Evolutionary conservation across 2,888 invertebrate genomes (phyloP).

Genomic region (Alcis repandata): DNA sequence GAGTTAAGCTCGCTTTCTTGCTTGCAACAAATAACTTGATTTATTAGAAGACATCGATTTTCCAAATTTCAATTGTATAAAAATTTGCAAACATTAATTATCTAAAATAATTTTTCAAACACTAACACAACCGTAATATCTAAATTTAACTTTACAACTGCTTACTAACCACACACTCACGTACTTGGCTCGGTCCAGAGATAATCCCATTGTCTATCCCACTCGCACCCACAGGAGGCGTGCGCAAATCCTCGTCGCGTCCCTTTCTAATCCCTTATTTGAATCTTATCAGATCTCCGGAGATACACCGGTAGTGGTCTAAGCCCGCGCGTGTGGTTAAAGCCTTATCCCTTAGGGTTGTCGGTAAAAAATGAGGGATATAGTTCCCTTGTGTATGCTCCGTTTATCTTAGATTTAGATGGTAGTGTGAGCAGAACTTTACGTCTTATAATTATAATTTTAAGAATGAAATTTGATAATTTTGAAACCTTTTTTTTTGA

Average conservation of each 20-base stretch:
- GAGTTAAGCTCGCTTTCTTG: too few relatives aligned
- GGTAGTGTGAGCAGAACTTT: background rate
- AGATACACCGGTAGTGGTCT: constrained; percentile 82
- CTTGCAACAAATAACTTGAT: too few relatives aligned
- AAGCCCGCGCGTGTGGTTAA: constrained; percentile 74
- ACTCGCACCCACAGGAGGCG: constrained; percentile 65
- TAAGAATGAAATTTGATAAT: too few relatives aligned
- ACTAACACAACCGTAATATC: constrained; percentile 45
- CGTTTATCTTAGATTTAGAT: constrained; percentile 17
- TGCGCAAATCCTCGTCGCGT: constrained; percentile 79
- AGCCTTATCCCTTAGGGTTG: constrained; percentile 73
- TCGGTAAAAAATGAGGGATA: constrained; percentile 38
- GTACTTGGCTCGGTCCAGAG: constrained; percentile 77
- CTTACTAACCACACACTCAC: constrained; percentile 53
- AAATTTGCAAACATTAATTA: background rate
- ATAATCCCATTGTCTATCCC: constrained; percentile 80
- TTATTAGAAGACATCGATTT: too few relatives aligned
- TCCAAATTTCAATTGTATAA: too few relatives aligned
- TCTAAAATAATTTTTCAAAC: constrained; percentile 7
- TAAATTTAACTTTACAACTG: constrained; percentile 57
- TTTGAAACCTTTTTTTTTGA: too few relatives aligned
- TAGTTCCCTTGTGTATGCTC: constrained; percentile 21
- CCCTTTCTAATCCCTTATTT: constrained; percentile 87
- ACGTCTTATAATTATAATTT: background rate
- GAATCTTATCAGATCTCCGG: constrained; percentile 87